phyloP scores from a whole-genome alignment of 2,888 invertebrate species.

The Neoascia interrupta region DNA sequence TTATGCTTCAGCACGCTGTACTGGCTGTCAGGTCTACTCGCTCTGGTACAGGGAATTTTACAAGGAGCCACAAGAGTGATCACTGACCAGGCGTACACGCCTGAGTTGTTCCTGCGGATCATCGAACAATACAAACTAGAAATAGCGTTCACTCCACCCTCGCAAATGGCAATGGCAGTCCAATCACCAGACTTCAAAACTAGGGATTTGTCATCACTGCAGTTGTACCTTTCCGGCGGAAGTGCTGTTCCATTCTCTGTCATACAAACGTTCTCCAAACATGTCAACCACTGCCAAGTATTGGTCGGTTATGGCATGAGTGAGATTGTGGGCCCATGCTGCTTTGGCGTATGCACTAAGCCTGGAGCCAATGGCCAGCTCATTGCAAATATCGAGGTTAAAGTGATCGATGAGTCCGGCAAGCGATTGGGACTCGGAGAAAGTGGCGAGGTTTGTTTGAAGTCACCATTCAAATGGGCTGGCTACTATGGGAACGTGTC shows the following conservation, averaged over 20 bases:
- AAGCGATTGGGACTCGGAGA: constrained; percentile 46
- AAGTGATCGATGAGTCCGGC: constrained; percentile 69
- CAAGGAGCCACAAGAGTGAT: constrained; percentile 67
- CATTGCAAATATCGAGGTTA: constrained; percentile 52
- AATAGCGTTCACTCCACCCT: constrained; percentile 66
- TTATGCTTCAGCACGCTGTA: constrained; percentile 71
- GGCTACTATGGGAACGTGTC: constrained; percentile 67
- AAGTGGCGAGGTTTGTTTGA: constrained; percentile 69
- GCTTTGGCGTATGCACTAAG: constrained; percentile 13
- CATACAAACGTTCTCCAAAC: constrained; percentile 54
- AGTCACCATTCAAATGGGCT: constrained; percentile 43
- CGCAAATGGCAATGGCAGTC: constrained; percentile 68
- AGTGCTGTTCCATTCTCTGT: constrained; percentile 64
- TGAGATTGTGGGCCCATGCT: constrained; percentile 58
- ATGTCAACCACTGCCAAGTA: constrained; percentile 52
- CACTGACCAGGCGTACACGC: constrained; percentile 59
- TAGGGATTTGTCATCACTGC: constrained; percentile 64
- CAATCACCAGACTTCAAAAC: constrained; percentile 52
- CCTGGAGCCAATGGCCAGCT: constrained; percentile 66
- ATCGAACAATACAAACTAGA: constrained; percentile 69
- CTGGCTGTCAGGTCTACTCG: constrained; percentile 70
- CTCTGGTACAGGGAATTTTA: constrained; percentile 59
- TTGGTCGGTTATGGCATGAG: constrained; percentile 70
- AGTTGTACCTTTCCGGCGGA: constrained; percentile 64
- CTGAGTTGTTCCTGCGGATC: constrained; percentile 66